Percentiles rank a stretch among this genome's conserved stretches.
Conservation (phyloP, 2,797 vertebrate species). For the Spea hammondii region DNA sequence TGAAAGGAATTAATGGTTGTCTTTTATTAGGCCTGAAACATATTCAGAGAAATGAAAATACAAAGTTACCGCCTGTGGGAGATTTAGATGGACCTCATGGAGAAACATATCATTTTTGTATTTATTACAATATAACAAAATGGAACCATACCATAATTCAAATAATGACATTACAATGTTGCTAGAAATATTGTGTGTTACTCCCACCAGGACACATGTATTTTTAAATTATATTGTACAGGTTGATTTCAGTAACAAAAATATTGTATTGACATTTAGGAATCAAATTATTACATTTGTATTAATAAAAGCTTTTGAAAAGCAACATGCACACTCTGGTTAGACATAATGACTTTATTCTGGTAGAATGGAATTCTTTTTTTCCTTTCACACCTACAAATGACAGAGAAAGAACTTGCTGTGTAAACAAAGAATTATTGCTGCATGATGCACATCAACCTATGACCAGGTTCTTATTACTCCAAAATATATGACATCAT, state of each 20-base stretch:
- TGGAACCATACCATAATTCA: conserved; percentile 8
- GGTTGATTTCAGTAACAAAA: neutral
- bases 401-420: too few relatives aligned
- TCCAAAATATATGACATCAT: too few relatives aligned
- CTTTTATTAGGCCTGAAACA: conserved; percentile 22
- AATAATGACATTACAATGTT: conserved; percentile 28
- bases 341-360: neutral
- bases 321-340: neutral
- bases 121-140: conserved; percentile 27
- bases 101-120: conserved; percentile 22
- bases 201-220: neutral
- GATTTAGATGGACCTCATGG: conserved; percentile 3
- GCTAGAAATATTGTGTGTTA: conserved; percentile 1
- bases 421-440: too few relatives aligned
- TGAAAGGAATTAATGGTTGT: conserved; percentile 38
- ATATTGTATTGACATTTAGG: neutral
- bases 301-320: neutral
- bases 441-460: too few relatives aligned
- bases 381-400: neutral
- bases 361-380: neutral
- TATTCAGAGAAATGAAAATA: neutral
- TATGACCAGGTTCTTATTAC: too few relatives aligned
- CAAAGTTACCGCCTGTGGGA: neutral
- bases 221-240: neutral
- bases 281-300: neutral